Evolutionary conservation across 2,888 invertebrate genomes (phyloP), one percentile per base, ranked within the genome.

Genomic region (Drosophila sordidula): DNA sequence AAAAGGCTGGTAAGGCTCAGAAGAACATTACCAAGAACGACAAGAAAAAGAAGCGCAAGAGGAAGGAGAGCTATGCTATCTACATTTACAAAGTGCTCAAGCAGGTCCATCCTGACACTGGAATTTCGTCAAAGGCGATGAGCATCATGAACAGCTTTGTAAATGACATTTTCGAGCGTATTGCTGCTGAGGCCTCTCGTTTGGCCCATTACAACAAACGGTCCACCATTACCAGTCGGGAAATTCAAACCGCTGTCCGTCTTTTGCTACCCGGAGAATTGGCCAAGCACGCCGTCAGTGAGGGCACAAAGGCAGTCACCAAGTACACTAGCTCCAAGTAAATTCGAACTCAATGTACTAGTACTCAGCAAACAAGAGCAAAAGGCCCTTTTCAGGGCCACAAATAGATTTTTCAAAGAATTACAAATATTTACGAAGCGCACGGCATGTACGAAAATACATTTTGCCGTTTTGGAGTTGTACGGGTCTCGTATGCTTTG

Each of bases 81-180:
- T 95, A 94, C 84, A 74, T 77, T 44, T 74, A 73, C 65, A 78
- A 78, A 69, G 78, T 78, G 47, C 82, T 95, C 64, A 93, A 94
- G 79, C 93, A 93, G 76, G 93, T 95, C 0, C 94, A 94, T 74
- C 94, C 94, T 0, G 94, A 95, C 89, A 93, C 95, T 41, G 95
- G 95, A 0, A 94, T 96, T 54, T 95, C 95, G 0, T 93, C 93
- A 25, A 95, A 95, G 79, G 95, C 95, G 0, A 96, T 95, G 95
- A 91, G 93, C 78, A 95, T 96, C 74, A 95, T 96, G 95, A 95
- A 96, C 91, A 94, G 94, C 80, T 96, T 96, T 70, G 95, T 96
- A 0, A 95, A 95, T 77, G 96, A 96, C 78, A 94, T 95, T 83
- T 93, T 96, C 83, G 95, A 96, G 89, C 94, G 94, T 45, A 95